These are phyloP conservation scores for Nebria ingens DNA, from an alignment of 1,140 invertebrate species.

Conservation along the genomic window DNA sequence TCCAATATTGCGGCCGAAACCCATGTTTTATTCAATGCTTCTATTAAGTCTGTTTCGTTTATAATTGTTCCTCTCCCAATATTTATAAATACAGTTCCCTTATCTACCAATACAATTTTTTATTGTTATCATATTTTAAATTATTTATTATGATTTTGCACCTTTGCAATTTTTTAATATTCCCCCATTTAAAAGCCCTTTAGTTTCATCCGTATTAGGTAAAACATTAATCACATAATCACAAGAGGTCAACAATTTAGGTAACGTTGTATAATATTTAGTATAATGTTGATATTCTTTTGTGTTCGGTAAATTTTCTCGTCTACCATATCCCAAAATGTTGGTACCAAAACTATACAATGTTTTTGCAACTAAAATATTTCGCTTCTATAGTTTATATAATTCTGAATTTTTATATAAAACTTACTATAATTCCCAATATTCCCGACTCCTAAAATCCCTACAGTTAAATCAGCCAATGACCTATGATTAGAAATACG, in stretches of 20 bases:
- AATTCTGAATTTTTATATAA: conserved; percentile 14
- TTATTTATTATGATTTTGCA: conserved; percentile 13
- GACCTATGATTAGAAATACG: conserved; percentile 31
- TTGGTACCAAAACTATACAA: conserved; percentile 35
- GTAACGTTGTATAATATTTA: conserved; percentile 31
- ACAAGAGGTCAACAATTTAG: conserved; percentile 37
- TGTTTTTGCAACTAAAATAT: conserved; percentile 33
- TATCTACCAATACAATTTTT: conserved; percentile 20
- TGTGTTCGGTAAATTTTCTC: conserved; percentile 21
- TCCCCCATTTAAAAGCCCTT: conserved; percentile 38
- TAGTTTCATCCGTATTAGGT: conserved; percentile 42
- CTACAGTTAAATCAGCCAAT: conserved; percentile 37
- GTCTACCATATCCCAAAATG: conserved; percentile 30
- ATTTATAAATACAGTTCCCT: conserved; percentile 43
- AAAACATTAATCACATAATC: conserved; percentile 48
- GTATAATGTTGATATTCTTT: conserved; percentile 25
- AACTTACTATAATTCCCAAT: conserved; percentile 38
- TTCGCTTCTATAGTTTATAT: conserved; percentile 12
- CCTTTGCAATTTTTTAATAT: conserved; percentile 35
- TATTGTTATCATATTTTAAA: too few species aligned
- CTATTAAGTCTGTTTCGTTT: conserved; percentile 39
- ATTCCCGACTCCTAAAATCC: conserved; percentile 41
- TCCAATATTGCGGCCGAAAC: conserved; percentile 47
- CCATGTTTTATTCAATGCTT: conserved; percentile 44
- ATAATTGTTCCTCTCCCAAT: conserved; percentile 47